A percentile compares a stretch with the other conserved stretches of the same genome.
These are phyloP conservation scores for Micromys minutus DNA, from an alignment of 2,113 vertebrate genomes.

Conservation along the genomic window DNA sequence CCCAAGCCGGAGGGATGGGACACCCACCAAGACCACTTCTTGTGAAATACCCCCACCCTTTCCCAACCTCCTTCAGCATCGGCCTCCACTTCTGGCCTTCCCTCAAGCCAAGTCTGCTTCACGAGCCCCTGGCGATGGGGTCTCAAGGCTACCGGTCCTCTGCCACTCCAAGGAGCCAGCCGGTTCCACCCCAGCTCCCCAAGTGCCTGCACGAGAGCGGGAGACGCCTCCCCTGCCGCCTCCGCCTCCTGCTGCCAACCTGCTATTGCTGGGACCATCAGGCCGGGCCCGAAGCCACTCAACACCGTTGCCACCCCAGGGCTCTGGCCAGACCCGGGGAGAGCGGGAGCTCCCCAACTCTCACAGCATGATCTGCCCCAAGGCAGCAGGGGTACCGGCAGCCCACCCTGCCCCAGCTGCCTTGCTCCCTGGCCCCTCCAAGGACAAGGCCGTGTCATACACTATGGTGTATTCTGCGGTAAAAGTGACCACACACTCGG, in stretches of 20 bases:
- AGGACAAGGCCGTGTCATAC: conserved; percentile 87
- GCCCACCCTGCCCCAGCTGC: conserved; percentile 79
- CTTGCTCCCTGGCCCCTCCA: conserved; percentile 73
- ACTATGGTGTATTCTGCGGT: conserved; percentile 81
- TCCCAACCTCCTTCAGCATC: conserved; percentile 94
- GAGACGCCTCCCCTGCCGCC: conserved; percentile 81
- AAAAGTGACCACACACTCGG: conserved; percentile 82
- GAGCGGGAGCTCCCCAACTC: conserved; percentile 88
- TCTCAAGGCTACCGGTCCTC: conserved; percentile 84
- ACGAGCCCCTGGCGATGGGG: conserved; percentile 69
- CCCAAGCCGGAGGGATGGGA: conserved; percentile 76
- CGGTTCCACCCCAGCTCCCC: conserved; percentile 79
- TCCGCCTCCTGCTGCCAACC: conserved; percentile 79
- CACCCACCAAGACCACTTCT: conserved; percentile 83
- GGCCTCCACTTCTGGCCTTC: conserved; percentile 92
- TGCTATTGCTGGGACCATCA: conserved; percentile 86
- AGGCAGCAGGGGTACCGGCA: conserved; percentile 76
- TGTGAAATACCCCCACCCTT: conserved; percentile 94
- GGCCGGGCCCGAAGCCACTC: conserved; percentile 94
- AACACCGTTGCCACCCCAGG: conserved; percentile 93
- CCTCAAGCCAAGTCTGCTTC: conserved; percentile 86
- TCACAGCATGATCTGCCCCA: conserved; percentile 87
- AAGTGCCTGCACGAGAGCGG: conserved; percentile 79
- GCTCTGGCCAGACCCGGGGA: conserved; percentile 90
- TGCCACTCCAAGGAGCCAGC: conserved; percentile 81